These are phyloP conservation scores for Larimichthys crocea DNA, from an alignment of 2,113 vertebrate genomes.

Conservation along the genomic window DNA sequence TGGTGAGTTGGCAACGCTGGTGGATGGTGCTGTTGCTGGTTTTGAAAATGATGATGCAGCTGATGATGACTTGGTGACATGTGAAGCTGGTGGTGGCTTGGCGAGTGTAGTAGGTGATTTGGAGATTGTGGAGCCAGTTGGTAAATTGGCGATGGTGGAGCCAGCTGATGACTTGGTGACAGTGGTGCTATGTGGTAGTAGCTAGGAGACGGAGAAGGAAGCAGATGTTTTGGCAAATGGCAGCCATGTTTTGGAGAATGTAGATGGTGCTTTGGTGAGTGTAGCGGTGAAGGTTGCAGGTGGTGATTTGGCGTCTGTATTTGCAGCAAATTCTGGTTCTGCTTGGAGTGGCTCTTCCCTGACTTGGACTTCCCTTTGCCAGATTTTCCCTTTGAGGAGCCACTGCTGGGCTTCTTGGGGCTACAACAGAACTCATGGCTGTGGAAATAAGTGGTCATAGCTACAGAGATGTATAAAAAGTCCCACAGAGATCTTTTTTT, in stretches of 20 bases:
- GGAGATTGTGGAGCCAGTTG: constrained; percentile 51
- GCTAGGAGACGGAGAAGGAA: constrained; percentile 76
- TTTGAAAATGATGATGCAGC: constrained; percentile 50
- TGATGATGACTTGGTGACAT: constrained; percentile 67
- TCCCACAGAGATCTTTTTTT: constrained; percentile 1
- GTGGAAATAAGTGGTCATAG: constrained; percentile 83
- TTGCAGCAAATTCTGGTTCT: constrained; percentile 75
- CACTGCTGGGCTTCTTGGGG: constrained; percentile 75
- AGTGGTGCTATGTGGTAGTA: constrained; percentile 77
- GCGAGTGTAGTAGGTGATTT: constrained; percentile 52
- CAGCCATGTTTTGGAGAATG: constrained; percentile 51
- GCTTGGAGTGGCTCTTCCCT: constrained; percentile 66
- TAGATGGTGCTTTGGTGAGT: constrained; percentile 55
- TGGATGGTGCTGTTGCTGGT: constrained; percentile 43
- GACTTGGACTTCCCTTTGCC: constrained; percentile 74
- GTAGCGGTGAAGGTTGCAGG: constrained; percentile 58
- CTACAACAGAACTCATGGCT: constrained; percentile 83
- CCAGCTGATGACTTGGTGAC: constrained; percentile 59
- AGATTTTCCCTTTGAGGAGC: constrained; percentile 63
- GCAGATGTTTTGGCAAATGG: constrained; percentile 59
- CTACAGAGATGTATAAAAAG: constrained; percentile 16
- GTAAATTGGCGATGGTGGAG: constrained; percentile 46
- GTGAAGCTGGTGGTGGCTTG: constrained; percentile 66
- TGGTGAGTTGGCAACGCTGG: constrained; percentile 38
- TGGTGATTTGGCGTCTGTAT: constrained; percentile 65